phyloP scores from a whole-genome alignment of 2,113 vertebrate species.

The Myotis yumanensis region DNA sequence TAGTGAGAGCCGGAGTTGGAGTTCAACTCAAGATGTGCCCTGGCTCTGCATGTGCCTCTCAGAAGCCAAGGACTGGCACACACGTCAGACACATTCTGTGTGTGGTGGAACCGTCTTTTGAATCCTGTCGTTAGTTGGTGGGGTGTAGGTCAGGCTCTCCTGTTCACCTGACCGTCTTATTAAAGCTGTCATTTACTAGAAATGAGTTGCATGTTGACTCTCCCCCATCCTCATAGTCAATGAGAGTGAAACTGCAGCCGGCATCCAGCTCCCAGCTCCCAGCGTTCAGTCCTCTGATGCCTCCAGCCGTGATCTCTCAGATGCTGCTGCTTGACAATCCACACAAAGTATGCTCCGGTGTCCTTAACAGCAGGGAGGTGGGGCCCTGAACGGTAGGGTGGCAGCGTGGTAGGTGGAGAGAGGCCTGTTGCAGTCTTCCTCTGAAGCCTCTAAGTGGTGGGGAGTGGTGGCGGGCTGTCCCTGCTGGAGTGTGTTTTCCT shows the following conservation, averaged over 20 bases:
- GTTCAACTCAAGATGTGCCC: neutral
- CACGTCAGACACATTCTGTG: neutral
- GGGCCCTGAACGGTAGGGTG: neutral
- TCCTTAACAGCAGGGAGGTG: neutral
- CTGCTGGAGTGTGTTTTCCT: neutral
- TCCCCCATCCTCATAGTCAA: conserved; percentile 79
- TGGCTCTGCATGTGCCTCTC: neutral
- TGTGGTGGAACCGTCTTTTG: neutral
- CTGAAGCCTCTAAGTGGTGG: neutral
- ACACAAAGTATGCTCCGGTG: conserved; percentile 78
- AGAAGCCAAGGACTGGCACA: neutral
- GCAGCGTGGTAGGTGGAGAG: neutral
- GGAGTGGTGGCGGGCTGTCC: neutral
- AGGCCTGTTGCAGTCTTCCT: neutral
- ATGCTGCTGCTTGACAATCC: conserved; percentile 91
- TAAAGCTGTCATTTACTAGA: neutral
- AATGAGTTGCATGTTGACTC: neutral
- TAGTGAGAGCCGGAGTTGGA: neutral
- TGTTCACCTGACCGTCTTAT: neutral
- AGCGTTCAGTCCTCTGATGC: conserved; percentile 89
- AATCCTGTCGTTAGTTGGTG: neutral
- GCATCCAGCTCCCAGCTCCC: conserved; percentile 86
- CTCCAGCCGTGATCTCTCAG: conserved; percentile 89
- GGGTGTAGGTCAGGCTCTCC: neutral
- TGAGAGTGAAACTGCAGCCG: conserved; percentile 90